phyloP scores from a whole-genome alignment of 2,888 invertebrate species.

The Enchytraeus crypticus region DNA sequence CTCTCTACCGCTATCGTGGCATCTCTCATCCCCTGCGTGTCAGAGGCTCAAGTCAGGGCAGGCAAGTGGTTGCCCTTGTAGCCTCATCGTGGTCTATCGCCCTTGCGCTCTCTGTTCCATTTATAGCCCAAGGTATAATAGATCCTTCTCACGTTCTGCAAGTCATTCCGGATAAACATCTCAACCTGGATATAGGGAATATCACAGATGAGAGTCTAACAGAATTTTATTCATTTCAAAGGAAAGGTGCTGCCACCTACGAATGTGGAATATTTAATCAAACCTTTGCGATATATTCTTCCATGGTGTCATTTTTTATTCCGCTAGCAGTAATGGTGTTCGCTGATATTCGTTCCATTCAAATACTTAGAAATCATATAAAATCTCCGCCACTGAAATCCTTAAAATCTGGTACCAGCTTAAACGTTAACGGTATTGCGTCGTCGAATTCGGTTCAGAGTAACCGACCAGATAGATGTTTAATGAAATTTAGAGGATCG shows the following conservation, averaged over 20 bases:
- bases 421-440: too few relatives aligned
- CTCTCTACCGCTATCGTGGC: constrained; percentile 27
- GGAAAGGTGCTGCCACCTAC: not conserved
- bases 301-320: constrained; percentile 28
- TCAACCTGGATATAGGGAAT: not conserved
- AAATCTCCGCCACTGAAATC: not conserved
- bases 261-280: constrained; percentile 27
- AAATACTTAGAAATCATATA: constrained; percentile 13
- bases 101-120: constrained; percentile 25
- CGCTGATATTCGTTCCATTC: constrained; percentile 23
- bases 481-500: too few relatives aligned
- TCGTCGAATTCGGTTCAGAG: too few relatives aligned
- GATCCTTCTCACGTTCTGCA: constrained; percentile 19
- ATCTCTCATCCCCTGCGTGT: constrained; percentile 24
- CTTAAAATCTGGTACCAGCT: too few relatives aligned
- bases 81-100: constrained; percentile 24
- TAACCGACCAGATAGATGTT: too few relatives aligned
- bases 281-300: constrained; percentile 27
- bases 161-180: not conserved
- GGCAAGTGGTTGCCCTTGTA: constrained; percentile 19
- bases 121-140: constrained; percentile 21
- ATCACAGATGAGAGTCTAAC: not conserved
- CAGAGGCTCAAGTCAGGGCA: constrained; percentile 11
- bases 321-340: constrained; percentile 25
- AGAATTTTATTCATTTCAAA: too few relatives aligned